phyloP scores from a whole-genome alignment of 2,113 vertebrate species.

The Nibea coibor region DNA sequence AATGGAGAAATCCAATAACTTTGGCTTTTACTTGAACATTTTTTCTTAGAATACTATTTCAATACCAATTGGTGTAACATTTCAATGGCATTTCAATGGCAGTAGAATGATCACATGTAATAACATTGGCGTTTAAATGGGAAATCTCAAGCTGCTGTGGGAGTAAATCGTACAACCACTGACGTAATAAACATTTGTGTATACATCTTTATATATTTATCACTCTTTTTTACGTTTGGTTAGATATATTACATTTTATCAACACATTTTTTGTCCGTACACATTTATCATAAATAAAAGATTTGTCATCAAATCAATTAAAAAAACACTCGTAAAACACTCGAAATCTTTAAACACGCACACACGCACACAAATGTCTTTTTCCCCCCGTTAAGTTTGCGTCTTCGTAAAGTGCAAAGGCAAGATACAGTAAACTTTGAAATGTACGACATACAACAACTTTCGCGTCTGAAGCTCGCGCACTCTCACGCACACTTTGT shows the following conservation, averaged over 20 bases:
- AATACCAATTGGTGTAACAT: constrained; percentile 13
- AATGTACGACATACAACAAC: constrained; percentile 74
- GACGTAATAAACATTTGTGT: constrained; percentile 63
- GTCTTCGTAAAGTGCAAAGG: constrained; percentile 85
- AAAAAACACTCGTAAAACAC: constrained; percentile 55
- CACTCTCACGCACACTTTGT: constrained; percentile 13
- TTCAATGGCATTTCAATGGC: constrained; percentile 25
- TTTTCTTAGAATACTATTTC: constrained; percentile 6
- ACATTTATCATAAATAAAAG: constrained; percentile 77
- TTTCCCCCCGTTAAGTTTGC: constrained; percentile 65
- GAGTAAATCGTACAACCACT: constrained; percentile 40
- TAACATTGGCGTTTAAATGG: constrained; percentile 14
- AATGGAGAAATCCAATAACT: constrained; percentile 34
- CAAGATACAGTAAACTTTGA: constrained; percentile 82
- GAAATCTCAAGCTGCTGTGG: constrained; percentile 40
- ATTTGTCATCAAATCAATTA: constrained; percentile 52
- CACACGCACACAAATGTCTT: constrained; percentile 52
- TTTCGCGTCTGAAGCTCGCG: constrained; percentile 34
- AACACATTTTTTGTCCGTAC: constrained; percentile 63
- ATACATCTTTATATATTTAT: constrained; percentile 51
- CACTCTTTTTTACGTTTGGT: constrained; percentile 68
- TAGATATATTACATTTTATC: constrained; percentile 73
- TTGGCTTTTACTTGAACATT: constrained; percentile 24
- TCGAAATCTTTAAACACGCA: constrained; percentile 42
- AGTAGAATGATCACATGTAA: constrained; percentile 11